phyloP scores from a whole-genome alignment of 92 coral and sea anemone genomes.

The Umimayanthus kanabou region DNA sequence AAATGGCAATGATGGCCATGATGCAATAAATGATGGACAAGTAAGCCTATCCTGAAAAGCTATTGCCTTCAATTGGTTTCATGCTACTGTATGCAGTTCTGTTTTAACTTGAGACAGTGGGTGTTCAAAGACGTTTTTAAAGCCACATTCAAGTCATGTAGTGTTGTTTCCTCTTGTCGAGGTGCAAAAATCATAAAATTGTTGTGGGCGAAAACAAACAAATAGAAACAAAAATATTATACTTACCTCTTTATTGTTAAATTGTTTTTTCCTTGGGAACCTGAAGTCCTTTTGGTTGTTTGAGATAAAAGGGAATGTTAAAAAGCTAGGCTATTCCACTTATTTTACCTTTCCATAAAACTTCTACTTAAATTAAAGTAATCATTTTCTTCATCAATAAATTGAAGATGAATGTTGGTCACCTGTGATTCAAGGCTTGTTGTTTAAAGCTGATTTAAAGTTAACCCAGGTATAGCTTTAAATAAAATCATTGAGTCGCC shows the following conservation, averaged over 20 bases:
- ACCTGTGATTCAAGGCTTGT: slow-evolving; percentile 5
- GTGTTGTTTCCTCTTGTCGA: slow-evolving; percentile 8
- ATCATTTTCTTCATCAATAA: slow-evolving; percentile 17
- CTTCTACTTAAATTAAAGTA: slow-evolving; percentile 11
- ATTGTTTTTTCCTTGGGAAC: slow-evolving; percentile 1
- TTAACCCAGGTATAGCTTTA: slow-evolving; percentile 25
- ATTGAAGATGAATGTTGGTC: slow-evolving; percentile 31
- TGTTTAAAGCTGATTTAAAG: slow-evolving; percentile 9
- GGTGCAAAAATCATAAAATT: slow-evolving; percentile 12
- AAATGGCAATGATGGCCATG: slow-evolving; percentile 30
- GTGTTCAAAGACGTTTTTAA: slow-evolving; percentile 22
- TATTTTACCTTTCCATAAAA: slow-evolving; percentile 4
- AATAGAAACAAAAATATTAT: slow-evolving; percentile 3
- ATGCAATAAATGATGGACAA: slow-evolving; percentile 25
- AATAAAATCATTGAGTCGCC: slow-evolving; percentile 17
- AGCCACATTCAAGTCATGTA: slow-evolving; percentile 16
- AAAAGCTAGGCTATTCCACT: slow-evolving; percentile 17
- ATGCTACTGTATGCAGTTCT: slow-evolving; percentile 13
- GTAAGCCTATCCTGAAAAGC: slow-evolving; percentile 7
- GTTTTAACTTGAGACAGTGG: slow-evolving; percentile 19
- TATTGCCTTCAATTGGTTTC: slow-evolving; percentile 20
- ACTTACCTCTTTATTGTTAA: slow-evolving; percentile 7
- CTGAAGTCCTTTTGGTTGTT: slow-evolving; percentile 5
- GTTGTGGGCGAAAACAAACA: slow-evolving; percentile 24
- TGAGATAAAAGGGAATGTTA: slow-evolving; percentile 9